A percentile compares a stretch with the other conserved stretches of the same genome.
Conservation (phyloP, 2,888 invertebrate genomes). For the Ectemnius continuus region DNA sequence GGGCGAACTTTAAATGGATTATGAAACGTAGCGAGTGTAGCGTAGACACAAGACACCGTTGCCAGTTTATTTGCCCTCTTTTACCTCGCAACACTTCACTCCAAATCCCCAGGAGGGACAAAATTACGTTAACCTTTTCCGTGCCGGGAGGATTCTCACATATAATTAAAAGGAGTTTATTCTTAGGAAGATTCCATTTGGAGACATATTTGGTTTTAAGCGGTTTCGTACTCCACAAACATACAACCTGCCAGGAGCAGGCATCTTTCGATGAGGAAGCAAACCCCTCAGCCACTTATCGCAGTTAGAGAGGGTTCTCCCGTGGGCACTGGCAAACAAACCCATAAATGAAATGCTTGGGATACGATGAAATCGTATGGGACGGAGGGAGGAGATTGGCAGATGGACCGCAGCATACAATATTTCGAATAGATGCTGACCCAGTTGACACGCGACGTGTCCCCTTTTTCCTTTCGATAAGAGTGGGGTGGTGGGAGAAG, state of each 20-base stretch:
- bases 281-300: constrained; percentile 63
- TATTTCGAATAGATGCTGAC: constrained; percentile 45
- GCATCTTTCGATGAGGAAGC: constrained; percentile 38
- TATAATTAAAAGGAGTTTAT: background rate
- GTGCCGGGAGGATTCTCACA: too few species aligned
- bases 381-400: constrained; percentile 6
- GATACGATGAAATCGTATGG: constrained; percentile 23
- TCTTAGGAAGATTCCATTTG: constrained; percentile 10
- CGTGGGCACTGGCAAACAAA: constrained; percentile 62
- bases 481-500: background rate
- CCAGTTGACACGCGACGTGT: constrained; percentile 40
- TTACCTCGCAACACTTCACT: background rate
- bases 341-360: constrained; percentile 65
- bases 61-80: constrained; percentile 17
- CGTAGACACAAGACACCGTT: background rate
- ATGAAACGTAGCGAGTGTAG: background rate
- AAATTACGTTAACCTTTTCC: too few species aligned
- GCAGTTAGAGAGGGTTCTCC: constrained; percentile 44
- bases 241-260: constrained; percentile 66
- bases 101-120: too few species aligned
- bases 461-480: constrained; percentile 2
- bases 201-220: too few species aligned
- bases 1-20: constrained; percentile 10
- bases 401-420: constrained; percentile 14
- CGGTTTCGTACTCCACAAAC: constrained; percentile 39